Conservation (phyloP, 1,140 invertebrate species). For the Druon quercuslanigerum region DNA sequence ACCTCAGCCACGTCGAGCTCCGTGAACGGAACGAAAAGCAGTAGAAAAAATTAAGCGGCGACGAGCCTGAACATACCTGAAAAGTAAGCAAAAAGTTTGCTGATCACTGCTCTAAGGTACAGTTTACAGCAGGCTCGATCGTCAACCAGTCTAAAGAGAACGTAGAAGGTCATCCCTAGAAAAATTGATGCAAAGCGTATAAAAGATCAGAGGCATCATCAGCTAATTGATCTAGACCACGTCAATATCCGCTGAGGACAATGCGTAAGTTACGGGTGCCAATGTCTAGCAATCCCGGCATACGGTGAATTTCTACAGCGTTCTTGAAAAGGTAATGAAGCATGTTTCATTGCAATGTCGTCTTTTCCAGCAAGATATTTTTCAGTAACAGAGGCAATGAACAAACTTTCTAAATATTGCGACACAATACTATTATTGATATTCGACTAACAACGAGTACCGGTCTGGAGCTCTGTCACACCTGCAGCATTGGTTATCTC, state of each 20-base stretch:
- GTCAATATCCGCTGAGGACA: slow-evolving; percentile 26
- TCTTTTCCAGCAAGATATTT: slow-evolving; percentile 36
- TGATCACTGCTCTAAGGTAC: too few relatives aligned
- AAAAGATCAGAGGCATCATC: slow-evolving; percentile 1
- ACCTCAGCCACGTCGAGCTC: too few relatives aligned
- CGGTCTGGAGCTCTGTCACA: slow-evolving; percentile 47
- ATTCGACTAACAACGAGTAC: slow-evolving; percentile 48
- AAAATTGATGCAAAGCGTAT: not conserved
- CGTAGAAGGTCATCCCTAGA: not conserved
- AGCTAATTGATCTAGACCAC: not conserved
- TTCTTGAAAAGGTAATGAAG: slow-evolving; percentile 34
- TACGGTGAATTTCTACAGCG: not conserved
- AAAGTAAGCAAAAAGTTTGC: too few relatives aligned
- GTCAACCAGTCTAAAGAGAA: too few relatives aligned
- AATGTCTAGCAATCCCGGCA: slow-evolving; percentile 28
- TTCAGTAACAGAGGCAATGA: slow-evolving; percentile 45
- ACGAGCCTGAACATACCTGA: too few relatives aligned
- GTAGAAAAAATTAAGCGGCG: too few relatives aligned
- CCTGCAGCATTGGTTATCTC: slow-evolving; percentile 47
- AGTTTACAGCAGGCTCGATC: too few relatives aligned
- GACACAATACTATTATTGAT: slow-evolving; percentile 34
- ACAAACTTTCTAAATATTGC: too few relatives aligned
- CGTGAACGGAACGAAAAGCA: too few relatives aligned
- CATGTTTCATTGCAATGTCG: slow-evolving; percentile 38
- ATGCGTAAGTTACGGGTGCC: slow-evolving; percentile 32